Evolutionary conservation across 2,888 invertebrate genomes (phyloP), one percentile per base, ranked within the genome.

Genomic region (Sycophila texana): DNA sequence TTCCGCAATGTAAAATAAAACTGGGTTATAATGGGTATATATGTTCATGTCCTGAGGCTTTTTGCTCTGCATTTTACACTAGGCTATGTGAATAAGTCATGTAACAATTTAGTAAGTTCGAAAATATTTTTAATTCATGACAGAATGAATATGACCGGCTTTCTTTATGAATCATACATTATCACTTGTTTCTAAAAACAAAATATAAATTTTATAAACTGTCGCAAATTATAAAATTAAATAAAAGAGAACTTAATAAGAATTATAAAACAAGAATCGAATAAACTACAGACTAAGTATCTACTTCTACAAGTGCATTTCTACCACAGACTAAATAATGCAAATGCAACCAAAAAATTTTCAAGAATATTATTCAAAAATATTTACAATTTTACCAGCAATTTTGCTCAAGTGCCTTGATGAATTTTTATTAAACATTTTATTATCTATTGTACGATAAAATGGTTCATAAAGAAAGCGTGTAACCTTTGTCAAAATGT

Each of bases 1-100:
- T 76, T 82, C 74, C 81, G 84, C 74, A 81, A 83, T 84, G 84
- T 83, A 85, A 88, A 86, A 86, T 83, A 82, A 26, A 86, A 84
- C 39, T 84, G 80, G 77, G 73, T 77, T 68, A 49, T 76, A 61
- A 74, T 71, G 30, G 70, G 74, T 60, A 66, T 61, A 5, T 60
- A 18, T 65, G 66, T 81, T 73, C 67, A 67, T 77, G 68, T 70
- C 68, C 57, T 22, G 78, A 68, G 65, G 78, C 57, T 65, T 78
- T 68, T 68, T 70, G 12, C 57, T 66, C 16, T 70, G n/a, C 47
- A 83, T 84, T 84, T 86, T 84, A 84, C 86, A 85, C 82, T 74
- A 82, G 81, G 81, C 78, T 79, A 65, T 79, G 75, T 77, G 81
- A 82, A 68, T 73, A 68, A 47, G 73, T 58, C 53, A 61, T 73